Evolutionary conservation across 2,797 vertebrate species (phyloP), one percentile per base, ranked within the genome.

Genomic region (Crocidura indochinensis): DNA sequence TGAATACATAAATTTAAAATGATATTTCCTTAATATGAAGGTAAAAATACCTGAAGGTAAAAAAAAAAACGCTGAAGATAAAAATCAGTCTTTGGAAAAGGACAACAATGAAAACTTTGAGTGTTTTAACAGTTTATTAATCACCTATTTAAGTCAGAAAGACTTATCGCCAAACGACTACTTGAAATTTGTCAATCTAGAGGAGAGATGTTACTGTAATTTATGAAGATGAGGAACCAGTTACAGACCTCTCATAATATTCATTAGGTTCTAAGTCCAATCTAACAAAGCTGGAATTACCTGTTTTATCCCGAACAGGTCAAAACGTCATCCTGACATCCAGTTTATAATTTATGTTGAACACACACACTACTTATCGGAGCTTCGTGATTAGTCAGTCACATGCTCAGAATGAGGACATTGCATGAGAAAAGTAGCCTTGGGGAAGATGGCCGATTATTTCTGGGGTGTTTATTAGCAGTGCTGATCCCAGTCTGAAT

Each of bases 241-340:
- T 85, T 83, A 17, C 26, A 78, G 71, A 62, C 80, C 56, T 84
- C 67, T 69, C 8, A 60, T 86, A 86, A 27, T 14, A 51, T 91
- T 89, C 65, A 84, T 75, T 73, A 87, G 81, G 24, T 11, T 74
- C 0, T 20, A 51, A 49, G 78, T 78, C 49, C 72, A 80, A 85
- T 78, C 88, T 47, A n/a, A 91, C 90, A 82, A 75, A 91, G 91
- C 94, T 93, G 88, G 92, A 96, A 96, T 92, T 92, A 93, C 94
- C 86, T 91, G 95, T 95, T 94, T 85, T 46, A 12, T 67, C 51
- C n/a, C 76, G 79, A 29, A 82, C 44, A 44, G 73, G 85, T 79
- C 85, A 68, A 29, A 84, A 87, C 38, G 72, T 87, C 75, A 62
- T 87, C 24, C 72, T 76, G 77, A 77, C 94, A 90, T 78, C 83